phyloP scores from a whole-genome alignment of 2,888 invertebrate species.

The Portevinia maculata region DNA sequence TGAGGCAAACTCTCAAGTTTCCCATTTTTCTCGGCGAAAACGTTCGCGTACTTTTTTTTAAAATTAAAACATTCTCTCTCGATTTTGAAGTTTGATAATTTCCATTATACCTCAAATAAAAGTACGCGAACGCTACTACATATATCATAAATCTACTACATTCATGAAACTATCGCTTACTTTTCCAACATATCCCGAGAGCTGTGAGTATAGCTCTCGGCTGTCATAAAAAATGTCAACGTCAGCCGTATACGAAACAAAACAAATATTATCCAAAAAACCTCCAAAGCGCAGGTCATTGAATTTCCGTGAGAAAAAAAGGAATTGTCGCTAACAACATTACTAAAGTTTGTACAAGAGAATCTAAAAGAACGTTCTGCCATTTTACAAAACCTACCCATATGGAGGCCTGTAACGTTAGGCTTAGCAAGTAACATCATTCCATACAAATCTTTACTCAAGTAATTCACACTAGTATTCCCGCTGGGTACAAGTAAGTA shows the following conservation, averaged over 20 bases:
- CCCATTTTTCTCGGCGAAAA: too few relatives aligned
- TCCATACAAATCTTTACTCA: conserved; percentile 5
- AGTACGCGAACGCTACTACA: too few relatives aligned
- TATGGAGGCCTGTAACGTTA: conserved; percentile 50
- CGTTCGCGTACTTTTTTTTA: too few relatives aligned
- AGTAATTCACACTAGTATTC: conserved; percentile 7
- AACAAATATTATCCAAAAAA: conserved; percentile 55
- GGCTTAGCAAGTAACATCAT: conserved; percentile 17
- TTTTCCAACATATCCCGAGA: conserved; percentile 21
- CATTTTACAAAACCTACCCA: conserved; percentile 29
- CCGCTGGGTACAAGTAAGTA: conserved; percentile 46
- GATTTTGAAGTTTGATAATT: too few relatives aligned
- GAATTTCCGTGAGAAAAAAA: conserved; percentile 25
- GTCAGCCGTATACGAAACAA: conserved; percentile 67
- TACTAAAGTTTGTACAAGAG: conserved; percentile 7
- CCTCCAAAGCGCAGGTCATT: conserved; percentile 53
- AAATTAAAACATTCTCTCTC: too few relatives aligned
- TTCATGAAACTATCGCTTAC: background rate
- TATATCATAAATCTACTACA: conserved; percentile 15
- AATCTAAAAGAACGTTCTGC: background rate
- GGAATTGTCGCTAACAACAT: conserved; percentile 46
- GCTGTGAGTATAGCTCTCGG: conserved; percentile 27
- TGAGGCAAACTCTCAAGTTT: too few relatives aligned
- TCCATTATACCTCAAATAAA: too few relatives aligned
- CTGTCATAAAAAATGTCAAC: conserved; percentile 61